These are phyloP conservation scores for Melanerpes formicivorus DNA, from an alignment of 2,113 vertebrate species.

Conservation along the genomic window DNA sequence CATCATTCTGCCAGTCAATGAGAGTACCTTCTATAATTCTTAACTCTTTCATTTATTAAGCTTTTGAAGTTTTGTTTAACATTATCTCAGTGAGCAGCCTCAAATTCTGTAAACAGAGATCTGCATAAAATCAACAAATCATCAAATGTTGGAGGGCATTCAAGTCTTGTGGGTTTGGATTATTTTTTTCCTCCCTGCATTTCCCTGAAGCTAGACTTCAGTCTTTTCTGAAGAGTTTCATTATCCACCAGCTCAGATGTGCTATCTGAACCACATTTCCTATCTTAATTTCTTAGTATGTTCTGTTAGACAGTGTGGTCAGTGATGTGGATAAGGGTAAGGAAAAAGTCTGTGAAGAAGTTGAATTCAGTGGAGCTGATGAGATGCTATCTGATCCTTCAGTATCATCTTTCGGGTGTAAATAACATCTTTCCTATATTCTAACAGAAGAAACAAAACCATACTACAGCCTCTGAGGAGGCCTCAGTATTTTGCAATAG, in stretches of 20 bases:
- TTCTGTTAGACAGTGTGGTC: no score
- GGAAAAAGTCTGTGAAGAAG: neutral
- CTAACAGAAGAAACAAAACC: neutral
- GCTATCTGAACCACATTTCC: neutral
- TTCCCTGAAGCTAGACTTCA: neutral
- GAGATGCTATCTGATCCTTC: neutral
- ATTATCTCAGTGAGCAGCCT: neutral
- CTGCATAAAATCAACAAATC: neutral
- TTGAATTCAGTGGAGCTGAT: neutral
- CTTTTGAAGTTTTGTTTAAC: neutral
- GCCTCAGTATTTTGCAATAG: neutral
- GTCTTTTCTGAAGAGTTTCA: neutral
- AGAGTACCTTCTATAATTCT: neutral
- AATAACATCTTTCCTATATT: neutral
- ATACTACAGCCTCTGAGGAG: neutral
- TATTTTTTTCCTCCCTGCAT: neutral
- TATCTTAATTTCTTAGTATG: neutral
- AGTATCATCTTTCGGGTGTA: neutral
- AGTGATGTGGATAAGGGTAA: neutral
- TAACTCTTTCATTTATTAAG: neutral
- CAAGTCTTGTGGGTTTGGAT: fast-evolving
- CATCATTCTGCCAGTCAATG: neutral
- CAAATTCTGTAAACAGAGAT: neutral
- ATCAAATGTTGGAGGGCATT: neutral
- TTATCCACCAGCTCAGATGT: neutral